phyloP scores from a whole-genome alignment of 2,797 vertebrate genomes.

The Poecilia wingei region DNA sequence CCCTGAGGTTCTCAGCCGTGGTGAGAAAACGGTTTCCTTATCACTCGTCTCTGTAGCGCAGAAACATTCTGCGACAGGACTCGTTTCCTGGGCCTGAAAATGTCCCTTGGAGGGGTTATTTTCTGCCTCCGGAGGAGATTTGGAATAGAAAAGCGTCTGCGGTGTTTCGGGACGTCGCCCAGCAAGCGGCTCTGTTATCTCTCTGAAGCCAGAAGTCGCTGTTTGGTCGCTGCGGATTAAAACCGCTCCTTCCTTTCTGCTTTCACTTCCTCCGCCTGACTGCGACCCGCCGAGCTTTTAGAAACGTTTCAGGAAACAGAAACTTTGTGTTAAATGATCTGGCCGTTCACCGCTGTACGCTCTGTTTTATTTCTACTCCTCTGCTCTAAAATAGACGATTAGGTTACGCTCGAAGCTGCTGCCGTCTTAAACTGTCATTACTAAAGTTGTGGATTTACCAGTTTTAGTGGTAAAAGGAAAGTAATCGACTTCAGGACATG shows the following conservation, averaged over 20 bases:
- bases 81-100: background rate
- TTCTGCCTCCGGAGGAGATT: background rate
- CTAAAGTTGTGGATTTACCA: background rate
- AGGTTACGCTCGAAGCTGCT: background rate
- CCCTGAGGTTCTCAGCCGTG: background rate
- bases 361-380: background rate
- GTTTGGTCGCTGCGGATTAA: slow-evolving; percentile 1
- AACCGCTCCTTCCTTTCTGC: slow-evolving; percentile 11
- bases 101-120: background rate
- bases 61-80: background rate
- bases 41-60: background rate
- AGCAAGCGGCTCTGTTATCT: background rate
- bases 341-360: background rate
- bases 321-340: background rate
- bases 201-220: slow-evolving; percentile 4
- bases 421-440: background rate
- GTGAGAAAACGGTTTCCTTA: background rate
- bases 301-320: slow-evolving; percentile 13
- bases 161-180: background rate
- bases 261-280: background rate
- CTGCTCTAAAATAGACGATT: background rate
- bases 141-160: background rate
- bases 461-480: background rate
- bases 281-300: background rate
- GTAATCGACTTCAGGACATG: background rate